Base-by-base conservation (phyloP, 2,888 invertebrate species). In the Trachelus troglodyta region DNA sequence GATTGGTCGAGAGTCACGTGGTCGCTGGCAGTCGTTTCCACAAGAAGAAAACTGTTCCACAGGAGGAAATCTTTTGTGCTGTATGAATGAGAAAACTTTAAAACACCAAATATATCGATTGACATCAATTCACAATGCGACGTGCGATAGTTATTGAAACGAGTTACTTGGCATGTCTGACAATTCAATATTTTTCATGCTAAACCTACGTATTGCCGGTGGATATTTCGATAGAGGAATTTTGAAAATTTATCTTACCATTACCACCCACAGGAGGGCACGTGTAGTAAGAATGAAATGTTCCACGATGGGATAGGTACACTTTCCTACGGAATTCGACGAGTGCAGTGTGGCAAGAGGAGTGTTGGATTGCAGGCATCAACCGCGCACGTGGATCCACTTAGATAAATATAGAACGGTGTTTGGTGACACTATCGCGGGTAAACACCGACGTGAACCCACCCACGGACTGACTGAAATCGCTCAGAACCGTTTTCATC, bases 361-460 rank as follows among this genome's bases (percentile, higher is more conserved):
- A 80, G 79, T 79, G 81, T 83, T 83, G 82, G 78, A 79, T 75
- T 80, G 79, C 76, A 76, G 33, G 75, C 69, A 82, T 73, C 75
- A 73, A 75, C 77, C 81, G 80, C 84, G 83, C 87, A 86, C 85
- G 85, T 86, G 87, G 85, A 86, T 85, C 84, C 83, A 83, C 83
- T 84, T 84, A 83, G 84, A 85, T 86, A 87, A 87, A 87, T 86
- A 86, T 87, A 87, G 87, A 86, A 35, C n/a, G 81, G 84, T 85
- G 82, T 85, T 85, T 83, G 81, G 85, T 86, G 86, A 86, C 85
- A 85, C 76, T 74, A 75, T 76, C 78, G 34, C 69, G 69, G 71
- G 37, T 75, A 74, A 33, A 69, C 78, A 75, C 75, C 56, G 11
- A 56, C 69, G 31, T 30, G 40, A 71, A 73, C 35, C 76, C 76